Base-by-base conservation (phyloP, 2,797 vertebrate species). In the Sebastes minor region DNA sequence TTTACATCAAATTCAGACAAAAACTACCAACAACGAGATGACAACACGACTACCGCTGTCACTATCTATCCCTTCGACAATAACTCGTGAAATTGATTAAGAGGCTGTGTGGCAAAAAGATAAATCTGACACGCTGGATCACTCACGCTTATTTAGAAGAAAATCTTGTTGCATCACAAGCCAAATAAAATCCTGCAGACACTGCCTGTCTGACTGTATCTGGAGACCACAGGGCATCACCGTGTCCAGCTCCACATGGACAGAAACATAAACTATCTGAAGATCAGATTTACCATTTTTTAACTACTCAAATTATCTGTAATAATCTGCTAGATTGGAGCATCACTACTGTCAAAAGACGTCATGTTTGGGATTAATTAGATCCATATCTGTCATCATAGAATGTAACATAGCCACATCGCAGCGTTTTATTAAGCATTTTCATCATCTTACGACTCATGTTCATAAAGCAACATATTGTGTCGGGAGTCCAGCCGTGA, bases 381-480 rank as follows among this genome's bases (percentile, higher is more conserved):
- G 55, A 27, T 63, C 16, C 2, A 14, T 4, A 61, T 14, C 8
- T n/a, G 20, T 20, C 38, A 6, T 42, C 18, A 56, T 2, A 32
- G 16, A 70, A 56, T 16, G 25, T 4, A 60, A 22, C 67, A 55
- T 49, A 18, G 30, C 33, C 16, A 71, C 71, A 73, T 71, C 38
- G 52, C 49, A 49, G 80, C 6, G 18, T 33, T 63, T 69, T 18
- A 62, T 53, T 32, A 28, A 35, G n/a, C 32, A 20, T 68, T 49
- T 71, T 30, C 35, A 71, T 56, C 68, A 46, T 79, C 23, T 68
- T 57, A 56, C 16, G 6, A 49, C 70, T 55, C 33, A n/a, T 62
- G 33, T 78, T 78, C 76, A 66, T 70, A 8, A 83, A 82, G 59
- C 8, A 53, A 52, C 66, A 16, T 68, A 7, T 20, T 22, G 69